Evolutionary conservation across 2,113 vertebrate genomes (phyloP).

Genomic region (Fulmarus glacialis): DNA sequence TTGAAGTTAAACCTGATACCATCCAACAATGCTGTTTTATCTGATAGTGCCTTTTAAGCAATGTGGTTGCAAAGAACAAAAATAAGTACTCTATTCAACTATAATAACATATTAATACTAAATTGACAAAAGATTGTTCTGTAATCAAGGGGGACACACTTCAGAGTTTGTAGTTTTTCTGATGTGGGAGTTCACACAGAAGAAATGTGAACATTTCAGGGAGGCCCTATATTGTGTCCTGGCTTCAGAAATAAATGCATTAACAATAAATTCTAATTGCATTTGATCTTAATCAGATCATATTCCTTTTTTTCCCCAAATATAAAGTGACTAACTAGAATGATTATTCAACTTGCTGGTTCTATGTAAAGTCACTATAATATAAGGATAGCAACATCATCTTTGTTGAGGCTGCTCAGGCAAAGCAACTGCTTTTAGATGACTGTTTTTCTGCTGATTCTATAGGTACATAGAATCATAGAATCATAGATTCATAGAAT

Average conservation of each 20-base stretch:
- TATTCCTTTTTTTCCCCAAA: accelerated
- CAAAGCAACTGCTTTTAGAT: neutral
- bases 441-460: neutral
- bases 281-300: neutral
- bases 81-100: neutral
- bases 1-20: neutral
- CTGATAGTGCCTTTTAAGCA: neutral
- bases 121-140: neutral
- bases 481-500: no score
- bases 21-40: neutral
- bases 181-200: neutral
- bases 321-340: neutral
- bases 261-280: neutral
- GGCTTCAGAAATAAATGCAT: neutral
- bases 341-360: neutral
- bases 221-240: neutral
- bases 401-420: neutral
- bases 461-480: neutral
- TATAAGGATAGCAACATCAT: neutral
- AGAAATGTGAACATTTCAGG: neutral
- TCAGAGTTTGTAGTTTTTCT: neutral
- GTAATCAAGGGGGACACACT: accelerated
- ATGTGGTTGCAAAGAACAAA: neutral
- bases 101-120: neutral
- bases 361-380: neutral